phyloP scores from a whole-genome alignment of 2,113 vertebrate species.

The Mirounga angustirostris region DNA sequence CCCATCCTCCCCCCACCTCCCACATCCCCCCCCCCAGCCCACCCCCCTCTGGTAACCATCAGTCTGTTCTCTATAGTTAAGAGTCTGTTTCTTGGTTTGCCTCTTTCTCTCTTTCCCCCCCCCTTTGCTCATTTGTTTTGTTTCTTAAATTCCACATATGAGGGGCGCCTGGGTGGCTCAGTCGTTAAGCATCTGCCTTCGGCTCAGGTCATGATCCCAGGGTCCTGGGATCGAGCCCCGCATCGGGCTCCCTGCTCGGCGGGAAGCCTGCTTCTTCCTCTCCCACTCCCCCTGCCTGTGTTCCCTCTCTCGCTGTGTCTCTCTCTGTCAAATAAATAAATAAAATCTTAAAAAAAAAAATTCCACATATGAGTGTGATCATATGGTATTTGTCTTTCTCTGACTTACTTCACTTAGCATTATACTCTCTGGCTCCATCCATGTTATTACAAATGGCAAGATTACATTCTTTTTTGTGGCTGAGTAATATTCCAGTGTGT shows the following conservation, averaged over 20 bases:
- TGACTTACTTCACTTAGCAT: not conserved
- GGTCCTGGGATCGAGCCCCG: too few species aligned
- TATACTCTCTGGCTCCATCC: not conserved
- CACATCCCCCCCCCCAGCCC: not conserved
- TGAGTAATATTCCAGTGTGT: not conserved
- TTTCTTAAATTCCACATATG: not conserved
- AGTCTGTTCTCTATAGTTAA: not conserved
- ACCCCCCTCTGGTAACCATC: not conserved
- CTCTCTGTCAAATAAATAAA: too few species aligned
- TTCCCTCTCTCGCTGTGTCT: too few species aligned
- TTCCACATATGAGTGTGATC: not conserved
- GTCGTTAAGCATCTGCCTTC: too few species aligned
- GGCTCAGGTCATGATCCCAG: too few species aligned
- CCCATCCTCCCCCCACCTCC: too few species aligned
- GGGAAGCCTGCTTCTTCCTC: too few species aligned
- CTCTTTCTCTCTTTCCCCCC: not conserved
- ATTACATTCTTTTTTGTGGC: not conserved
- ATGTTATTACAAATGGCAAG: not conserved
- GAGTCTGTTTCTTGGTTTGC: not conserved
- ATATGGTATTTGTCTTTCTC: not conserved
- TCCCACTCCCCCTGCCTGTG: too few species aligned
- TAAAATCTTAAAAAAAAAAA: too few species aligned
- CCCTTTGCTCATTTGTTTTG: not conserved
- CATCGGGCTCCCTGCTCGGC: too few species aligned
- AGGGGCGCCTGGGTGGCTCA: not conserved